Base-by-base conservation (phyloP, 2,113 vertebrate species). In the Ctenomys sociabilis region DNA sequence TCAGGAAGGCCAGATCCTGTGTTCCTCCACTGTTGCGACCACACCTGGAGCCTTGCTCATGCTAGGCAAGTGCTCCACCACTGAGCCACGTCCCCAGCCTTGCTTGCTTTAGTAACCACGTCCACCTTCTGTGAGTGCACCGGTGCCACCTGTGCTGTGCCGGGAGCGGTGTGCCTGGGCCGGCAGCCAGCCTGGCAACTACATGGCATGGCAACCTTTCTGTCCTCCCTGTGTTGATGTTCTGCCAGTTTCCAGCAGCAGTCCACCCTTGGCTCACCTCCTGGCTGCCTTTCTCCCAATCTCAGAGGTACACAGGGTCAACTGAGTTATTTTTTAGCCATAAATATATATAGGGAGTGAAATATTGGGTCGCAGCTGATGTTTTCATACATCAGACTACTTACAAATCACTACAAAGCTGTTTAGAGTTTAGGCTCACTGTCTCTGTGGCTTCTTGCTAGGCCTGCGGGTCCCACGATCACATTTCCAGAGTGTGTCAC, bases 361-460 rank as follows among this genome's bases (percentile, higher is more conserved):
- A 22, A 43, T 68, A 1, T 26, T 43, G 30, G 26, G 28, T 72
- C 12, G 12, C 1, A 16, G 24, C 32, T 43, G 16, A 83, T 19
- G 2, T 64, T 78, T 40, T 40, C 35, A 8, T 28, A 24, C 3
- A 22, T 54, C 10, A 26, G 32, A n/a, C 49, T 72, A 59, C 59
- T 81, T 59, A 35, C 57, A 43, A 49, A 22, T 88, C 10, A 9
- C 75, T 70, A 43, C 37, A 17, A 28, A 81, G 37, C 43, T 77
- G 4, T 22, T 49, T 26, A 10, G 35, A 82, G n/a, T 59, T 4
- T 4, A 57, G 9, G 40, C 12, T 32, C 52, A 10, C 7, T 7
- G 1, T 28, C 32, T 52, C 21, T 19, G 0, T 1, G 8, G 28
- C 12, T 19, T 6, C 3, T 49, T 19, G 1, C 22, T 68, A 35